A percentile compares a stretch with the other conserved stretches of the same genome.
These are phyloP conservation scores for Brachystomella parvula DNA, from an alignment of 1,140 invertebrate species.

Conservation along the genomic window DNA sequence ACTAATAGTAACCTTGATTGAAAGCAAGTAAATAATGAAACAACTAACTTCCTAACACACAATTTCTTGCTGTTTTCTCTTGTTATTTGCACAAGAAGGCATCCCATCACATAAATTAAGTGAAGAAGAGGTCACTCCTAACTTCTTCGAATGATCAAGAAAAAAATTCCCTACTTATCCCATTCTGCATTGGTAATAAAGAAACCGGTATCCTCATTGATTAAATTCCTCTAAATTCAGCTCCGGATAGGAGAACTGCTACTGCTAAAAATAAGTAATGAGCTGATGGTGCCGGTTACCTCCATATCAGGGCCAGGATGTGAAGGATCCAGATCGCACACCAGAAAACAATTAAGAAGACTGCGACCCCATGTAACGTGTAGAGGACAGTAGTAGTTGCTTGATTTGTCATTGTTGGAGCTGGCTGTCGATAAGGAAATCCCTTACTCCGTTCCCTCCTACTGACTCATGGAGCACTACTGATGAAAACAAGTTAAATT, in stretches of 20 bases:
- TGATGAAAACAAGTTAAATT: too few species aligned
- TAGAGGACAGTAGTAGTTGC: not conserved
- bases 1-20: too few species aligned
- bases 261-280: not conserved
- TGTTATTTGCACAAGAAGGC: too few species aligned
- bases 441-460: too few species aligned
- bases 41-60: too few species aligned
- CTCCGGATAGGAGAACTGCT: not conserved
- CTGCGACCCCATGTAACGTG: slow-evolving; percentile 44
- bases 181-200: not conserved
- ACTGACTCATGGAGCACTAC: too few species aligned
- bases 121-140: too few species aligned
- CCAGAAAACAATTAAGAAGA: slow-evolving; percentile 60
- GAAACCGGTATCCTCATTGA: not conserved
- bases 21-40: too few species aligned
- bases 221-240: not conserved
- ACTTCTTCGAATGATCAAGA: not conserved
- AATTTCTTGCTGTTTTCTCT: too few species aligned
- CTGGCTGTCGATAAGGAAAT: too few species aligned
- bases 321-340: slow-evolving; percentile 57
- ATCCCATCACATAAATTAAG: too few species aligned
- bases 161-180: not conserved
- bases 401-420: not conserved
- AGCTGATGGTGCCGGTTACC: slow-evolving; percentile 43
- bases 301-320: slow-evolving; percentile 53